Percentiles rank a stretch among this genome's conserved stretches.
phyloP scores from a whole-genome alignment of 2,113 vertebrate species.

The Cryptoleucopteryx plumbea region DNA sequence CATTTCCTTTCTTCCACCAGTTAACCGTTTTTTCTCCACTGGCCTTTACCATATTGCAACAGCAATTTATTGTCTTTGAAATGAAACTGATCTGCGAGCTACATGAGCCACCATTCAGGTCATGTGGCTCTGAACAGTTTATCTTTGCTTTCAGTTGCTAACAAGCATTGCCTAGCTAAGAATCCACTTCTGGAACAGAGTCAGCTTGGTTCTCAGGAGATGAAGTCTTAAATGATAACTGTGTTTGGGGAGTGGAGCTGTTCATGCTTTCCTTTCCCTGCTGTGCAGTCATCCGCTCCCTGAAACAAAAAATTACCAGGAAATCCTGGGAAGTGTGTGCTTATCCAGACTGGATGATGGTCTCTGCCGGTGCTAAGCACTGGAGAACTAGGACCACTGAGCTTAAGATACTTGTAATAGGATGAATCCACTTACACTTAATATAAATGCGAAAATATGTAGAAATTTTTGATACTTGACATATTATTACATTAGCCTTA shows the following conservation, averaged over 20 bases:
- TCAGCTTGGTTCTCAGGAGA: background rate
- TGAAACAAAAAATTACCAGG: background rate
- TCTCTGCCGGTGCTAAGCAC: background rate
- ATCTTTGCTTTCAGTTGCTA: background rate
- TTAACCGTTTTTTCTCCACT: background rate
- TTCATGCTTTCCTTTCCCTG: background rate
- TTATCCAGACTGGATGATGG: background rate
- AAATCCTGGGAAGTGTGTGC: background rate
- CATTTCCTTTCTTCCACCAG: background rate
- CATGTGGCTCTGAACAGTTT: background rate
- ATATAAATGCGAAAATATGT: background rate
- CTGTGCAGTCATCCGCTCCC: background rate
- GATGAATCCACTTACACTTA: background rate
- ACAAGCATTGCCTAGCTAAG: background rate
- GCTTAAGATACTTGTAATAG: background rate
- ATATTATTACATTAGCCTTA: background rate
- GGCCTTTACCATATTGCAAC: background rate
- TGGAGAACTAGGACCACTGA: background rate
- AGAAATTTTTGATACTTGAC: background rate
- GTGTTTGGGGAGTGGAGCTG: background rate
- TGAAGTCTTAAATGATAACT: background rate
- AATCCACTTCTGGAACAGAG: background rate
- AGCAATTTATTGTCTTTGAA: background rate
- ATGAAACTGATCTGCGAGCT: background rate
- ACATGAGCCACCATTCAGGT: background rate